phyloP scores from a whole-genome alignment of 2,888 invertebrate species.

The Athripsodes cinereus region DNA sequence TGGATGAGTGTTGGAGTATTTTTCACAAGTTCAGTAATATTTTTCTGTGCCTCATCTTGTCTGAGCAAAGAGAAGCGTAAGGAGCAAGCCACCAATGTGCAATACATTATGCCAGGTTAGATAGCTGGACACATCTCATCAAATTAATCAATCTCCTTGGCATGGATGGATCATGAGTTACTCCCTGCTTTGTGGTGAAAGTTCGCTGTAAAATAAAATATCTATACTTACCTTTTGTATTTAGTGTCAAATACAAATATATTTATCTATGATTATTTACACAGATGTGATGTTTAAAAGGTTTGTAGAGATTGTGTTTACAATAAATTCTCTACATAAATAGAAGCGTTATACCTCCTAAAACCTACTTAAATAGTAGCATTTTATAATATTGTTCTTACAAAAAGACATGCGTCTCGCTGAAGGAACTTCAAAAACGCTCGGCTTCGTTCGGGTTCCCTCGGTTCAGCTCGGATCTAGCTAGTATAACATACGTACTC shows the following conservation, averaged over 20 bases:
- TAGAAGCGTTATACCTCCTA: too few species aligned
- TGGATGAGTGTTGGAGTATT: slow-evolving; percentile 77
- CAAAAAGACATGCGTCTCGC: too few species aligned
- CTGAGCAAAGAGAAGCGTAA: slow-evolving; percentile 69
- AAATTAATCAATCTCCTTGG: slow-evolving; percentile 4
- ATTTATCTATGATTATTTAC: not conserved
- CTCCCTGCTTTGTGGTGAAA: slow-evolving; percentile 18
- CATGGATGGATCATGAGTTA: slow-evolving; percentile 13
- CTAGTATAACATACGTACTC: too few species aligned
- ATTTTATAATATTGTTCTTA: too few species aligned
- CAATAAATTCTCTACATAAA: too few species aligned
- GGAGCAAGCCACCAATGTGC: slow-evolving; percentile 71
- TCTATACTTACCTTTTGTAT: slow-evolving; percentile 1
- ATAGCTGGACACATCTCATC: slow-evolving; percentile 32
- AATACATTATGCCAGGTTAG: slow-evolving; percentile 86
- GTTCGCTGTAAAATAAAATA: slow-evolving; percentile 14
- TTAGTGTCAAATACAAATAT: too few species aligned
- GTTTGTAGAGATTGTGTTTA: not conserved
- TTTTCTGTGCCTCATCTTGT: slow-evolving; percentile 75
- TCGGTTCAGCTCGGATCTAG: too few species aligned
- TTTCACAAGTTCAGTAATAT: slow-evolving; percentile 67
- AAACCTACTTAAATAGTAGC: too few species aligned
- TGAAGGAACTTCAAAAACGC: too few species aligned
- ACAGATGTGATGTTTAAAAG: too few species aligned
- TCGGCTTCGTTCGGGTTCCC: too few species aligned